These are phyloP conservation scores for Ischnura elegans DNA, from an alignment of 2,888 invertebrate genomes.

Conservation along the genomic window DNA sequence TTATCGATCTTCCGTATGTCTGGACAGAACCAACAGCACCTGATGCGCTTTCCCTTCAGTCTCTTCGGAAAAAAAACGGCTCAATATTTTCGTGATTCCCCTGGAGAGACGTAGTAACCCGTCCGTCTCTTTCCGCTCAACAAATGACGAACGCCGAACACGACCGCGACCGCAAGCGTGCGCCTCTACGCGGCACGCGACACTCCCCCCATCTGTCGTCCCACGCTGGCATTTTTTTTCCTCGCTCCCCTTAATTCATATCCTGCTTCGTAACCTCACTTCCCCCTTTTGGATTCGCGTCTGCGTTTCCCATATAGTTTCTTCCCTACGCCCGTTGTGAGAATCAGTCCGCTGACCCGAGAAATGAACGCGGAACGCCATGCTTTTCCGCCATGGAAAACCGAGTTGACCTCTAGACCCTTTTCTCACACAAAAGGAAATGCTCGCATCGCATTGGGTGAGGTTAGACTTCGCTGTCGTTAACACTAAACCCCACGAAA, in stretches of 20 bases:
- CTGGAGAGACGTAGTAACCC: constrained; percentile 3
- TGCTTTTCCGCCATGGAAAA: not conserved
- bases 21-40: not conserved
- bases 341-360: constrained; percentile 31
- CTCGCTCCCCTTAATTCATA: not conserved
- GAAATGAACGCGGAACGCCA: not conserved
- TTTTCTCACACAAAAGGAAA: not conserved
- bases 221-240: not conserved
- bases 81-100: constrained; percentile 2
- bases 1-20: not conserved
- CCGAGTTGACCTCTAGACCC: not conserved
- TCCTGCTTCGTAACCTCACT: not conserved
- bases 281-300: not conserved
- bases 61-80: not conserved
- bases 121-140: not conserved
- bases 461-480: not conserved
- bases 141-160: not conserved
- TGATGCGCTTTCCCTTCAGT: not conserved
- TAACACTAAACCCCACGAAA: not conserved
- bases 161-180: not conserved
- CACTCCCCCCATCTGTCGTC: not conserved
- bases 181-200: not conserved
- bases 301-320: not conserved
- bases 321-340: too few relatives aligned
- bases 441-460: not conserved